A percentile compares a stretch with the other conserved stretches of the same genome.
Evolutionary conservation across 2,797 vertebrate species (phyloP).

Genomic region (Micropoecilia bifurca): DNA sequence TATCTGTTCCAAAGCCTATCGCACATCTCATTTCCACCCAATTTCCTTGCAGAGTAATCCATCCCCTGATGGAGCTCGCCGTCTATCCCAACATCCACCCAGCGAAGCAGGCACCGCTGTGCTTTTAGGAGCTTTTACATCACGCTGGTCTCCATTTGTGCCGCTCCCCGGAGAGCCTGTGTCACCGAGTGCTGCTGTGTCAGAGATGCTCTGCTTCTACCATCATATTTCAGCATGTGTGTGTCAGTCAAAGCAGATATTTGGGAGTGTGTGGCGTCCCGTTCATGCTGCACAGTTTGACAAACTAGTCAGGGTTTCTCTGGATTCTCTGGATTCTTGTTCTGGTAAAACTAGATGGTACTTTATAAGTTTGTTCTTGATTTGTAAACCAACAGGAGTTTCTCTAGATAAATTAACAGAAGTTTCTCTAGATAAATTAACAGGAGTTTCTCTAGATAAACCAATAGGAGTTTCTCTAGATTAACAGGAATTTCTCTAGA

Average conservation of each 20-base stretch:
- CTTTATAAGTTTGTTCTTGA: no score
- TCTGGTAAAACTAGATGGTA: no score
- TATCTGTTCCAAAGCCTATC: constrained; percentile 23
- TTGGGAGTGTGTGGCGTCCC: not conserved
- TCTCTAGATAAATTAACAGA: no score
- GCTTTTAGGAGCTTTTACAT: constrained; percentile 42
- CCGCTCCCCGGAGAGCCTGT: constrained; percentile 52
- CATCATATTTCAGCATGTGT: constrained; percentile 31
- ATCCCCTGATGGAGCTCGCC: constrained; percentile 29
- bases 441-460: no score
- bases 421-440: no score
- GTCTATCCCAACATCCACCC: constrained; percentile 9
- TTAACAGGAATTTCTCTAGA: no score
- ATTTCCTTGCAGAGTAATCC: constrained; percentile 50
- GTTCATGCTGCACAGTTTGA: constrained; percentile 33
- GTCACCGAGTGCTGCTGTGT: constrained; percentile 48
- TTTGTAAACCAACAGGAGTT: no score
- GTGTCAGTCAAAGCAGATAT: constrained; percentile 19
- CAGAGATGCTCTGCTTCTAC: constrained; percentile 49
- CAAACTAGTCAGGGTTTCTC: not conserved
- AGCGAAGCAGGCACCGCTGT: constrained; percentile 6
- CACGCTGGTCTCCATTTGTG: constrained; percentile 47
- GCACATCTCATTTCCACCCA: constrained; percentile 40
- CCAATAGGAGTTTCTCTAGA: no score
- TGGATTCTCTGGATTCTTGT: no score